Conservation (phyloP, 2,113 vertebrate species). For the Edolisoma coerulescens region DNA sequence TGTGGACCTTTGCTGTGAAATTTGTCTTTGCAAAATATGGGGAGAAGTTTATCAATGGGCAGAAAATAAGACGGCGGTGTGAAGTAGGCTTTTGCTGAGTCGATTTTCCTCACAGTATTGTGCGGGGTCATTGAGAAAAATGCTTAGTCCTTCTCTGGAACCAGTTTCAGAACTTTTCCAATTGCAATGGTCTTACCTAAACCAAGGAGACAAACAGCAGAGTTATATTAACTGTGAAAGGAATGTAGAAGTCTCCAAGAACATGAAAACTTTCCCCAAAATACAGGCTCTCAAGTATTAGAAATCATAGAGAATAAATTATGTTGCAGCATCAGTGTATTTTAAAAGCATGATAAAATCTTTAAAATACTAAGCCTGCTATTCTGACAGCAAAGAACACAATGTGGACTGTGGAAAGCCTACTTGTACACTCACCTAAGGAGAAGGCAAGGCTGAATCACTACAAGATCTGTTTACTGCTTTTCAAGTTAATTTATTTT, state of each 20-base stretch:
- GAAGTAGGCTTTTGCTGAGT: conserved; percentile 86
- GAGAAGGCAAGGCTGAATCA: background rate
- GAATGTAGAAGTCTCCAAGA: background rate
- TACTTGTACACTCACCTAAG: background rate
- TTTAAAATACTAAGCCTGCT: background rate
- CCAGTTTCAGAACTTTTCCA: conserved; percentile 99
- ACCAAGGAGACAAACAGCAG: conserved; percentile 13
- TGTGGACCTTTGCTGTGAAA: conserved; percentile 88
- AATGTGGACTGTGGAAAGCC: background rate
- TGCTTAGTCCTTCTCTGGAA: conserved; percentile 98
- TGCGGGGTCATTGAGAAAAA: conserved; percentile 77
- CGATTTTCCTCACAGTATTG: conserved; percentile 84
- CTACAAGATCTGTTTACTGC: background rate
- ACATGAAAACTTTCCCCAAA: background rate
- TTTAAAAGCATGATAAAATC: background rate
- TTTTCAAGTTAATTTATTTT: background rate
- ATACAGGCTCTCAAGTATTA: background rate
- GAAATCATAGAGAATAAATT: background rate
- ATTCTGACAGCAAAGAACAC: background rate
- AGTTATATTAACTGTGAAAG: background rate
- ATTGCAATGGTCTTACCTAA: conserved; percentile 99
- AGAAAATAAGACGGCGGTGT: conserved; percentile 86
- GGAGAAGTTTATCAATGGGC: conserved; percentile 82
- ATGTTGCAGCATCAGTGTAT: background rate
- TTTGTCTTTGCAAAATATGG: conserved; percentile 79